A percentile compares a stretch with the other conserved stretches of the same genome.
Conservation (phyloP, 2,113 vertebrate species). For the Chrysemys picta region DNA sequence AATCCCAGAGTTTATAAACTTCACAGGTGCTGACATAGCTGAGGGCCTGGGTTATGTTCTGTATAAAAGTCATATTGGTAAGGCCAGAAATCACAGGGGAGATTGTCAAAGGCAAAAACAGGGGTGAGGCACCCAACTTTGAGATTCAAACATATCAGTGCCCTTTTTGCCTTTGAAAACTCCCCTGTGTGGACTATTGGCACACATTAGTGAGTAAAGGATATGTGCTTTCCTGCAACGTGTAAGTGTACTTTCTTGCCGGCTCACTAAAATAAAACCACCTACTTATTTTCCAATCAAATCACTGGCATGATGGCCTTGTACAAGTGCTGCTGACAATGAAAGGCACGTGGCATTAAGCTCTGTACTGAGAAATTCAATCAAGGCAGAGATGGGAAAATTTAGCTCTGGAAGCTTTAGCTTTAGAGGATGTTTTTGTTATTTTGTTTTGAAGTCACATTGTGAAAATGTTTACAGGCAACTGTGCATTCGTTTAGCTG, state of each 20-base stretch:
- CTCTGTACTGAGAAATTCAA: not conserved
- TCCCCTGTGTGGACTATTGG: not conserved
- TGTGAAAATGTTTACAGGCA: not conserved
- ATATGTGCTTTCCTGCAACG: not conserved
- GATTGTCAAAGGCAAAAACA: not conserved
- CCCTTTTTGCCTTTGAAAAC: not conserved
- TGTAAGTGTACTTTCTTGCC: not conserved
- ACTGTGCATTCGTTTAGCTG: not conserved
- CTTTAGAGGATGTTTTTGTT: not conserved
- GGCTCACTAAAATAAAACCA: not conserved
- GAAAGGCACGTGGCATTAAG: not conserved
- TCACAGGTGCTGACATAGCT: not conserved
- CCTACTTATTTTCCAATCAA: not conserved
- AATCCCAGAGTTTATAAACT: not conserved
- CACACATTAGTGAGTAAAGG: not conserved
- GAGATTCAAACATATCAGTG: not conserved
- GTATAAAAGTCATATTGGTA: not conserved
- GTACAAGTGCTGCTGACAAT: not conserved
- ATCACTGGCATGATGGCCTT: not conserved
- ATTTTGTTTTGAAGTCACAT: not conserved
- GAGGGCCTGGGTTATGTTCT: not conserved
- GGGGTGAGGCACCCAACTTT: not conserved
- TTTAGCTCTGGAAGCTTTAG: not conserved
- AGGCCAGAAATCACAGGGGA: fast-evolving
- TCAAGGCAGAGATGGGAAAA: not conserved